Conservation (phyloP, 2,888 invertebrate genomes). For the Cantharis rustica region DNA sequence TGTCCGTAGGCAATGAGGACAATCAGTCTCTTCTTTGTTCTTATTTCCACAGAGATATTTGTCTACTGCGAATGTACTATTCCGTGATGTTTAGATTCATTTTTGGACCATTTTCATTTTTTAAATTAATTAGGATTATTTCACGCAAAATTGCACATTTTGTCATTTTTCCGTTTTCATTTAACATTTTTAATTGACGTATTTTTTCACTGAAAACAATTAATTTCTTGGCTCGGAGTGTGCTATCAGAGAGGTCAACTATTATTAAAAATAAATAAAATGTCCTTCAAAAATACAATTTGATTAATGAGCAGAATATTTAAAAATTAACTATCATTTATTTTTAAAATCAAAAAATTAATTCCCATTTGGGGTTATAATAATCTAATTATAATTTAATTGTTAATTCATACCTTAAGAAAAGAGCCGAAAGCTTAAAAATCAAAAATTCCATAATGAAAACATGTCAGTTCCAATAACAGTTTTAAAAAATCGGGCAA, state of each 20-base stretch:
- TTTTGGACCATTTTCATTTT: slow-evolving; percentile 42
- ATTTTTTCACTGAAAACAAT: not conserved
- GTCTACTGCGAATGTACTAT: slow-evolving; percentile 48
- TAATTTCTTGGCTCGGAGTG: not conserved
- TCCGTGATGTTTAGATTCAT: slow-evolving; percentile 47
- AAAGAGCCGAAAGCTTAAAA: not conserved
- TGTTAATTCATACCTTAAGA: too few relatives aligned
- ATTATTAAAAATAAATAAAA: not conserved
- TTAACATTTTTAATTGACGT: not conserved
- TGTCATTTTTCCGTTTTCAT: not conserved
- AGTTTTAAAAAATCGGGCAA: not conserved
- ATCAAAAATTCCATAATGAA: not conserved
- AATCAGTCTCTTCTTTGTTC: slow-evolving; percentile 54
- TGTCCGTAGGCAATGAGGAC: slow-evolving; percentile 55
- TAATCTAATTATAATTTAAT: not conserved
- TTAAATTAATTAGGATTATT: slow-evolving; percentile 43
- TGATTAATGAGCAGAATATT: not conserved
- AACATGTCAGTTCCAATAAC: not conserved
- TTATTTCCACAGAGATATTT: slow-evolving; percentile 53
- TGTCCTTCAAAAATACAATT: not conserved
- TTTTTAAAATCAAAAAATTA: not conserved
- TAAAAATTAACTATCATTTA: too few relatives aligned
- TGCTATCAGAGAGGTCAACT: not conserved
- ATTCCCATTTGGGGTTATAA: not conserved
- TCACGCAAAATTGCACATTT: not conserved